A percentile compares a stretch with the other conserved stretches of the same genome.
These are phyloP conservation scores for Magallana gigas DNA, from an alignment of 1,140 invertebrate species.

Conservation along the genomic window DNA sequence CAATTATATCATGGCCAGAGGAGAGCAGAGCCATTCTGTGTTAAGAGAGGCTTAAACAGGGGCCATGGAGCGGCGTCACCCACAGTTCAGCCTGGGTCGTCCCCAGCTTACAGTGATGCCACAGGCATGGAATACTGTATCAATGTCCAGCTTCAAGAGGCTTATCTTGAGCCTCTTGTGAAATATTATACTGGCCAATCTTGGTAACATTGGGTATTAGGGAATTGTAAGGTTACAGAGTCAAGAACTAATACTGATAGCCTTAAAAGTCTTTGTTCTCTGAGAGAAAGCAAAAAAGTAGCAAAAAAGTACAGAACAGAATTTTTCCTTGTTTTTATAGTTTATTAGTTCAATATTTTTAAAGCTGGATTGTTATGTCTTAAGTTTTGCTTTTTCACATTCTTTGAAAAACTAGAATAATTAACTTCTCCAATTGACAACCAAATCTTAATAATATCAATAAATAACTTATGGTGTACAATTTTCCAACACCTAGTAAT, in stretches of 20 bases:
- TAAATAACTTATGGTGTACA: background rate
- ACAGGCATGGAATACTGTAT: background rate
- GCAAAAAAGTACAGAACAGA: too few species aligned
- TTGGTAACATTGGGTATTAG: conserved; percentile 29
- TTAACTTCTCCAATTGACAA: too few species aligned
- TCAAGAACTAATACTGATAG: too few species aligned
- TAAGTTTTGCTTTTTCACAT: too few species aligned
- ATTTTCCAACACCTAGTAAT: background rate
- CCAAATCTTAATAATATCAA: too few species aligned
- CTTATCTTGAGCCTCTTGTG: conserved; percentile 32
- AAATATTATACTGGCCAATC: conserved; percentile 36
- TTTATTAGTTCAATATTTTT: too few species aligned
- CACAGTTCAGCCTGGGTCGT: conserved; percentile 23
- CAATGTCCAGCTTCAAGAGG: conserved; percentile 28
- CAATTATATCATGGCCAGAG: conserved; percentile 30
- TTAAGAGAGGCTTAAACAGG: conserved; percentile 10
- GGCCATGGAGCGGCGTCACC: background rate
- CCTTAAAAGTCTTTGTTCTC: too few species aligned
- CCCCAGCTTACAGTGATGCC: conserved; percentile 19
- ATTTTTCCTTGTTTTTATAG: too few species aligned
- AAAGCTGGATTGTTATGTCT: too few species aligned
- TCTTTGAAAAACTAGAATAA: too few species aligned
- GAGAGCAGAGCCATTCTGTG: background rate
- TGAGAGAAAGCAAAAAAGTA: too few species aligned
- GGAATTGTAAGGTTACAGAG: conserved; percentile 3